Percentiles rank a stretch among this genome's conserved stretches.
Evolutionary conservation across 2,888 invertebrate species (phyloP).

Genomic region (Serrognathus titanus): DNA sequence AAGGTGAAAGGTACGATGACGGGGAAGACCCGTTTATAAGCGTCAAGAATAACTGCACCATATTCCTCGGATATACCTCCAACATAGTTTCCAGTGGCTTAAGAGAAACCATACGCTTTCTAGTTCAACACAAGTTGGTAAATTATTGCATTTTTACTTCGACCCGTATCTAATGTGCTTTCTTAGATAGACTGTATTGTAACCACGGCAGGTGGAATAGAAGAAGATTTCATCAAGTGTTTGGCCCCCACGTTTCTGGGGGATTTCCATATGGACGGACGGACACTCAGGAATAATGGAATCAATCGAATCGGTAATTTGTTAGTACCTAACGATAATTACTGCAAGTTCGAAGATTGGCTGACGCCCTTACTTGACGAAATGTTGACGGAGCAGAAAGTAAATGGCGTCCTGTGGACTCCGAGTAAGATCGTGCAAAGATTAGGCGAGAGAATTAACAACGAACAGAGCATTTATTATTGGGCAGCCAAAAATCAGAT

Average conservation of each 20-base stretch:
- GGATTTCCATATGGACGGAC: conserved; percentile 81
- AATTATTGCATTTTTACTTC: not conserved
- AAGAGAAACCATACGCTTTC: conserved; percentile 84
- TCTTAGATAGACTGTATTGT: conserved; percentile 88
- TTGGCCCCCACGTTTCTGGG: conserved; percentile 92
- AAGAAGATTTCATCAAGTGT: conserved; percentile 99
- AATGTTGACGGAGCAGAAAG: conserved; percentile 84
- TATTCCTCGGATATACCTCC: conserved; percentile 96
- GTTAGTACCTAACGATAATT: conserved; percentile 96
- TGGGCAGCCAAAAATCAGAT: conserved; percentile 97
- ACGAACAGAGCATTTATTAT: conserved; percentile 90
- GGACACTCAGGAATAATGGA: conserved; percentile 75
- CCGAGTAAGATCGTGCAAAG: conserved; percentile 83
- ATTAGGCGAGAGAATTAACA: conserved; percentile 86
- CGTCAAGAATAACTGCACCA: conserved; percentile 80
- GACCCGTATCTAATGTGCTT: conserved; percentile 4
- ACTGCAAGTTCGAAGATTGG: conserved; percentile 98
- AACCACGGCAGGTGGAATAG: conserved; percentile 95
- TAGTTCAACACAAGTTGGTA: conserved; percentile 79
- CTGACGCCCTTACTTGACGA: conserved; percentile 87
- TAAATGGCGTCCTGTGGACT: conserved; percentile 76
- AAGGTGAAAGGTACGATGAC: conserved; percentile 62
- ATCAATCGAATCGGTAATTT: conserved; percentile 87
- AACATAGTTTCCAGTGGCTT: conserved; percentile 96
- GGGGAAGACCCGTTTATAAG: conserved; percentile 79